Evolutionary conservation across 2,797 vertebrate genomes (phyloP).

Genomic region (Tiaroga cobitis): DNA sequence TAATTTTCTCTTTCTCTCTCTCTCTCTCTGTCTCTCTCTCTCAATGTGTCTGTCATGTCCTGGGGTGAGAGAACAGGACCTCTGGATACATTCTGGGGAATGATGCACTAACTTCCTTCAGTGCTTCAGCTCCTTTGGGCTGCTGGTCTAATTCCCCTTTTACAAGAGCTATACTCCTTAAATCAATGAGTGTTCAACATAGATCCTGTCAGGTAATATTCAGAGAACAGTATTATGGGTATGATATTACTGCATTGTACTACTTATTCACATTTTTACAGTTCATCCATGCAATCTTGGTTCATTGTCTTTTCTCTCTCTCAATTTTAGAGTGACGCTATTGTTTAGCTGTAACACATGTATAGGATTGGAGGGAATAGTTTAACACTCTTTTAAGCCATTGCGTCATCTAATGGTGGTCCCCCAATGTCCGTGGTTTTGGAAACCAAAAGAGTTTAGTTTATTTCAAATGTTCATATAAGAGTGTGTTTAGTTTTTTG

Average conservation of each 20-base stretch:
- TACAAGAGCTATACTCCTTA: conserved; percentile 4
- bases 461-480: not conserved
- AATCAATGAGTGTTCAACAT: conserved; percentile 25
- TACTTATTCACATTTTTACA: not conserved
- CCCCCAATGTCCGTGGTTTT: not conserved
- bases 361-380: not conserved
- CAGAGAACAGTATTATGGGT: conserved; percentile 10
- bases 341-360: not conserved
- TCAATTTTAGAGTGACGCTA: not conserved
- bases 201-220: not conserved
- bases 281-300: not conserved
- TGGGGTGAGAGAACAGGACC: conserved; percentile 8
- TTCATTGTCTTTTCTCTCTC: not conserved
- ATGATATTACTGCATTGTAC: not conserved
- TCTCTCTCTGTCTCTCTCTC: not conserved
- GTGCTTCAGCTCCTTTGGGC: conserved; percentile 6
- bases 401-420: not conserved
- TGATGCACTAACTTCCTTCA: conserved; percentile 24
- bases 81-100: conserved; percentile 17
- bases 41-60: conserved; percentile 15
- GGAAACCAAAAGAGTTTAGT: not conserved
- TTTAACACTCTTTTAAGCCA: not conserved
- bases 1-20: not conserved
- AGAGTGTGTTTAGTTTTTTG: not conserved
- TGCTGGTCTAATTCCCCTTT: conserved; percentile 16